Evolutionary conservation across 2,113 vertebrate genomes (phyloP).

Genomic region (Malurus alboscapulatus): DNA sequence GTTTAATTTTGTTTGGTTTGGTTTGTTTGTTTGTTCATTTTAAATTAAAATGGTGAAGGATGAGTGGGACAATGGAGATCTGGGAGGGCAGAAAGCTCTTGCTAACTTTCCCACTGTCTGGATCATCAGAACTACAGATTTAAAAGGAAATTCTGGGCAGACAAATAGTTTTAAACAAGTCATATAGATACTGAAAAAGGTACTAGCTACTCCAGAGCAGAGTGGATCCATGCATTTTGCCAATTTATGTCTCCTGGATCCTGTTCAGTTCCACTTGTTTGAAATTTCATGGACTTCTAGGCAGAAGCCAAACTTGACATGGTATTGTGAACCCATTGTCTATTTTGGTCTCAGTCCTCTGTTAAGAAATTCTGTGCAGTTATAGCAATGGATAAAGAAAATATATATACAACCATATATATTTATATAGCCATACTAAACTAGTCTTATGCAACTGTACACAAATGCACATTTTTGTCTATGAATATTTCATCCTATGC

Average conservation of each 20-base stretch:
- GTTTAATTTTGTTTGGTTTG: too few species aligned
- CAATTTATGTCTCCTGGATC: not conserved
- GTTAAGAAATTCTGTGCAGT: not conserved
- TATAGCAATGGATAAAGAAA: not conserved
- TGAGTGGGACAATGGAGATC: not conserved
- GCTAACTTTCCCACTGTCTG: not conserved
- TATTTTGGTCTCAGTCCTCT: not conserved
- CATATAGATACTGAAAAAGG: not conserved
- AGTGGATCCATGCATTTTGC: not conserved
- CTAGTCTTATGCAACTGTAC: not conserved
- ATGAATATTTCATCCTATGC: not conserved
- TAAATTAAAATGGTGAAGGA: not conserved
- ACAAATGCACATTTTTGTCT: not conserved
- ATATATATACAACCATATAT: accelerated
- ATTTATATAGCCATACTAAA: not conserved
- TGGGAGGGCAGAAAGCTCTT: not conserved
- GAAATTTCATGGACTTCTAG: not conserved
- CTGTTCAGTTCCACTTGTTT: not conserved
- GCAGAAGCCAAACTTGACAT: not conserved
- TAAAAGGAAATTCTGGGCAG: not conserved
- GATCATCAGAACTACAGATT: not conserved
- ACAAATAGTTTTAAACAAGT: not conserved
- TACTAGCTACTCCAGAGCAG: not conserved
- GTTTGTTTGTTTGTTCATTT: too few species aligned
- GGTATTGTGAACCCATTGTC: not conserved